These are phyloP conservation scores for Drosophila punjabiensis DNA, from an alignment of 1,140 invertebrate species.

Conservation along the genomic window DNA sequence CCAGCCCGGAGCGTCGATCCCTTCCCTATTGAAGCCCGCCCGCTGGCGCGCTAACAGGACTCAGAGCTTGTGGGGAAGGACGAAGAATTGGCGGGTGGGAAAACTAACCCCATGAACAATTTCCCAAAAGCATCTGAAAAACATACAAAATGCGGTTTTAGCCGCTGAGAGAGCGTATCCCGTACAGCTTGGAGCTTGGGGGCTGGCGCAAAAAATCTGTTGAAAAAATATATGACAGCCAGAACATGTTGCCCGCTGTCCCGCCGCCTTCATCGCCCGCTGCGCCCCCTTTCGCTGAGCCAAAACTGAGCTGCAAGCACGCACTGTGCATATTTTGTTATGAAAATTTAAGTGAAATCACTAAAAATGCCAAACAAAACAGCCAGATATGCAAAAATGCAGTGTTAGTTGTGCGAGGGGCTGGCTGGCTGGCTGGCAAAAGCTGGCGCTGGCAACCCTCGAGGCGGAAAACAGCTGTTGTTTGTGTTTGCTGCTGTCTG, in stretches of 20 bases:
- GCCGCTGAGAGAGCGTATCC: conserved; percentile 64
- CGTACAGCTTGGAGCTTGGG: conserved; percentile 28
- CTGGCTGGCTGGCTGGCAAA: background rate
- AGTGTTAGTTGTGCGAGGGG: conserved; percentile 22
- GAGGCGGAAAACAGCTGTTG: conserved; percentile 64
- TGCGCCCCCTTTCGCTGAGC: conserved; percentile 20
- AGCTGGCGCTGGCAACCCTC: conserved; percentile 34
- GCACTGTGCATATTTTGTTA: conserved; percentile 81
- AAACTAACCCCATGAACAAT: conserved; percentile 80
- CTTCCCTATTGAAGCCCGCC: background rate
- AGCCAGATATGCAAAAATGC: conserved; percentile 68
- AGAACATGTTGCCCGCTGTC: conserved; percentile 49
- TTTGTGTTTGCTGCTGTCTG: conserved; percentile 45
- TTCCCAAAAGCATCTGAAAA: conserved; percentile 73
- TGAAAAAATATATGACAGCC: conserved; percentile 78
- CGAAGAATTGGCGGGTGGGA: conserved; percentile 28
- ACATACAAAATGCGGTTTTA: conserved; percentile 81
- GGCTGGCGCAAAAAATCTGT: conserved; percentile 60
- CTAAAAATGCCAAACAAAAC: conserved; percentile 83
- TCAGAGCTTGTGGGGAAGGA: conserved; percentile 13
- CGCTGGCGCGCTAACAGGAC: conserved; percentile 40
- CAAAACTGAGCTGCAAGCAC: conserved; percentile 69
- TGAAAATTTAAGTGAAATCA: conserved; percentile 84
- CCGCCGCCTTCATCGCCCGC: background rate
- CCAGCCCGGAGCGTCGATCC: conserved; percentile 31